A percentile compares a stretch with the other conserved stretches of the same genome.
These are phyloP conservation scores for Zaprionus lineosus DNA, from an alignment of 2,888 invertebrate genomes.

Conservation along the genomic window DNA sequence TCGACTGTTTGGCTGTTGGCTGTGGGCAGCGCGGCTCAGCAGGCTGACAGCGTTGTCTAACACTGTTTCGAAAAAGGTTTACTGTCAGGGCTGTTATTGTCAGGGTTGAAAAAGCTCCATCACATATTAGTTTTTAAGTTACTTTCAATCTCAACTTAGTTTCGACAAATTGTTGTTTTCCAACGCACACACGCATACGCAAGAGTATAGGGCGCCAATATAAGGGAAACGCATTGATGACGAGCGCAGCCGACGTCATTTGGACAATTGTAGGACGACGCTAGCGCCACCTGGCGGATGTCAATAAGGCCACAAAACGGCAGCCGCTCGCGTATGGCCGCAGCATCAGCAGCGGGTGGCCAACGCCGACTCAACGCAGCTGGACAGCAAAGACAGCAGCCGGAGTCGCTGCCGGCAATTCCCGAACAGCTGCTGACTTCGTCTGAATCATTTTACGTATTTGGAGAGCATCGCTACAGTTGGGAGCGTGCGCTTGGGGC, in stretches of 20 bases:
- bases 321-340: slow-evolving; percentile 53
- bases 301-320: slow-evolving; percentile 54
- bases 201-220: slow-evolving; percentile 35
- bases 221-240: slow-evolving; percentile 46
- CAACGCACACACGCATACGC: slow-evolving; percentile 46
- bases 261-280: slow-evolving; percentile 41
- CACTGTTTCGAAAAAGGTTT: slow-evolving; percentile 22
- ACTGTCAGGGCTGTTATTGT: slow-evolving; percentile 45
- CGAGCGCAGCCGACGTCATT: slow-evolving; percentile 29
- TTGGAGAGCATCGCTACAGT: slow-evolving; percentile 51
- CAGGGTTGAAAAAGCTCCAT: slow-evolving; percentile 38
- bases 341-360: slow-evolving; percentile 35
- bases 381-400: slow-evolving; percentile 8
- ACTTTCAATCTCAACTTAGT: slow-evolving; percentile 60
- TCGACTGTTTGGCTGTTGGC: background rate
- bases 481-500: slow-evolving; percentile 52
- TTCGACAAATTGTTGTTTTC: slow-evolving; percentile 66
- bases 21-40: slow-evolving; percentile 21
- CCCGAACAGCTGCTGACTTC: slow-evolving; percentile 15
- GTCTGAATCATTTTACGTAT: slow-evolving; percentile 34
- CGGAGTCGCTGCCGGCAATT: background rate
- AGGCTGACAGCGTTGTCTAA: slow-evolving; percentile 32
- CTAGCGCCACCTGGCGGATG: slow-evolving; percentile 48
- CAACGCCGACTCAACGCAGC: slow-evolving; percentile 22
- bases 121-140: slow-evolving; percentile 71